Base-by-base conservation (phyloP, 2,113 vertebrate genomes). In the Recurvirostra avosetta region DNA sequence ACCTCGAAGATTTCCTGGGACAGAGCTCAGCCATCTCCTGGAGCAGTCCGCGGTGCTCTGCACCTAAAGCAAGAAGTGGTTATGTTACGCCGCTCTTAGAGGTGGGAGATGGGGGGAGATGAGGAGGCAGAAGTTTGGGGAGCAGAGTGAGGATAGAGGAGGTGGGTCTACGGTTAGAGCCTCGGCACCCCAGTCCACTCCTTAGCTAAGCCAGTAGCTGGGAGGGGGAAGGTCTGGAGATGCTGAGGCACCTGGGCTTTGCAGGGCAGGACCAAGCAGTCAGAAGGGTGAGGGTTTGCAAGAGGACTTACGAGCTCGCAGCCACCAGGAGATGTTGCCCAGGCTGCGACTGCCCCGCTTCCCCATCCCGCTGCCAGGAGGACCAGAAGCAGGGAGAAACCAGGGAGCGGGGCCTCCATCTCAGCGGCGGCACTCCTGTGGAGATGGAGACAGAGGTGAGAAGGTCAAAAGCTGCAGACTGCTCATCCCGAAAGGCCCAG, bases 31-130 rank as follows among this genome's bases (percentile, higher is more conserved):
- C 85, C 96, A 74, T 71, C 78, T 96, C 32, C 97, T 85, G 85
- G 96, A 98, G 97, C 99, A 99, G 86, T 98, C 73, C 62, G 96
- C 96, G 0, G 94, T 94, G 95, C 90, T 96, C 92, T 98, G 98
- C 86, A 97, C 94, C 99, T 99, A 95, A 22, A 94, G 52, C 18
- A 96, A 77, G 80, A 96, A 80, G 94, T n/a, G 77, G n/a, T 95
- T 36, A 76, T 0, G 0, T 63, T 74, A 96, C 6, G 58, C 66
- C 2, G 6, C 43, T 4, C 1, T 34, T 43, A 62, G 74, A 56
- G 29, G 25, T 2, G 3, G 65, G 26, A 77, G 62, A 14, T 43
- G 12, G 15, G 32, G 32, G 13, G 7, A 76, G 34, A 34, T 18
- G 40, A 70, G 47, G 34, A 79, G 43, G 43, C 12, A 88, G 17